A percentile compares a stretch with the other conserved stretches of the same genome.
phyloP scores from a whole-genome alignment of 1,140 invertebrate genomes.

The Bombus affinis region DNA sequence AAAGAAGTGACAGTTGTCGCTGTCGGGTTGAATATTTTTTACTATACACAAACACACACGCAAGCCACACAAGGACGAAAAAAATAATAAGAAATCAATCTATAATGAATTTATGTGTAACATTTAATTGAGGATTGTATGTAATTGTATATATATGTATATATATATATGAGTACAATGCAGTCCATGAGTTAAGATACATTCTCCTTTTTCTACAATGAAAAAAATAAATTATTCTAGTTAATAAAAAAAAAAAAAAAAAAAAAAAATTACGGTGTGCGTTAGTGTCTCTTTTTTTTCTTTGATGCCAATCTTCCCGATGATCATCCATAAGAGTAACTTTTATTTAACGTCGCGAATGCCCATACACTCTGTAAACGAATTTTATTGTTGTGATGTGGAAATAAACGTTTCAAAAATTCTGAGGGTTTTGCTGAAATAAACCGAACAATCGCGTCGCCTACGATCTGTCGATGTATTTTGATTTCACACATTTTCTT shows the following conservation, averaged over 20 bases:
- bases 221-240: constrained; percentile 84
- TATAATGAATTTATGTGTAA: constrained; percentile 81
- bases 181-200: constrained; percentile 82
- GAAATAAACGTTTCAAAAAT: constrained; percentile 48
- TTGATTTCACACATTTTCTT: too few species aligned
- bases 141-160: constrained; percentile 72
- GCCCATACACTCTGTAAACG: constrained; percentile 16
- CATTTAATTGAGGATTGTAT: constrained; percentile 82
- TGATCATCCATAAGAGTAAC: not conserved
- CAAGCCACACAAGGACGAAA: constrained; percentile 66
- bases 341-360: constrained; percentile 13
- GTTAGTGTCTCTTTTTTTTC: constrained; percentile 58
- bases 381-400: constrained; percentile 34
- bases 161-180: constrained; percentile 78
- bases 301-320: constrained; percentile 10
- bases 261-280: constrained; percentile 41
- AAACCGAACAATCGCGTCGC: not conserved
- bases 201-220: constrained; percentile 85
- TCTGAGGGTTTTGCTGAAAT: constrained; percentile 17
- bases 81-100: constrained; percentile 74
- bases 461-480: not conserved
- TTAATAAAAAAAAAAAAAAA: constrained; percentile 78
- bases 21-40: constrained; percentile 52
- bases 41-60: constrained; percentile 3
- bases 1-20: constrained; percentile 36